Percentiles rank a stretch among this genome's conserved stretches.
These are phyloP conservation scores for Dasypogon diadema DNA, from an alignment of 2,888 invertebrate genomes.

Conservation along the genomic window DNA sequence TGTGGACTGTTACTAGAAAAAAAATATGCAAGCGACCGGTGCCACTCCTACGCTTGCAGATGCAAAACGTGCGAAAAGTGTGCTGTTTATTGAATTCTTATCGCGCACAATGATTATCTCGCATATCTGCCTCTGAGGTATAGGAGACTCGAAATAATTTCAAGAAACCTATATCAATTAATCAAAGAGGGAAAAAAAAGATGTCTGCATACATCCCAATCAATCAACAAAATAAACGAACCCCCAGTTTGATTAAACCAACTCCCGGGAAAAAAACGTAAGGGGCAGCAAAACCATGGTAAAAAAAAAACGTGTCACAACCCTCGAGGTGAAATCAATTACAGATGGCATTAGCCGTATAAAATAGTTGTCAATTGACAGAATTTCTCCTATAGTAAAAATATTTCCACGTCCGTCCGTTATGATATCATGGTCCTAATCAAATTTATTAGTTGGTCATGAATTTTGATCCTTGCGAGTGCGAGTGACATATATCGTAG, in stretches of 20 bases:
- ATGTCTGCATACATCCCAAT: constrained; percentile 16
- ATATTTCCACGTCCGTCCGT: constrained; percentile 23
- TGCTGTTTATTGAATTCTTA: constrained; percentile 24
- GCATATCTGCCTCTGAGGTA: background rate
- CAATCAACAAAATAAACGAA: constrained; percentile 32
- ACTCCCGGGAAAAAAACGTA: background rate
- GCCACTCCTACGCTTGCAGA: constrained; percentile 41
- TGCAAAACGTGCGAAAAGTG: constrained; percentile 34
- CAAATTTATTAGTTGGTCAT: constrained; percentile 57
- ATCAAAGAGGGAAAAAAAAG: background rate
- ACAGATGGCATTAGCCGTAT: constrained; percentile 54
- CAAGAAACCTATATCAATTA: constrained; percentile 24
- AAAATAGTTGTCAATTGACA: constrained; percentile 50
- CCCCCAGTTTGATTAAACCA: constrained; percentile 7
- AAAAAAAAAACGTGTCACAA: constrained; percentile 40
- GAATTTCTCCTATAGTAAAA: constrained; percentile 18
- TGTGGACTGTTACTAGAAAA: background rate
- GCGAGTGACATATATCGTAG: constrained; percentile 44
- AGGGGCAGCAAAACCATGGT: background rate
- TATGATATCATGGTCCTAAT: constrained; percentile 55
- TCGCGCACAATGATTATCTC: background rate
- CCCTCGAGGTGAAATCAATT: constrained; percentile 57
- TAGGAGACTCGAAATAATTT: background rate
- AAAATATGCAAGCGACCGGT: background rate
- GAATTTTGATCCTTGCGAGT: constrained; percentile 56